Percentiles rank a stretch among this genome's conserved stretches.
Evolutionary conservation across 1,140 invertebrate species (phyloP).

Genomic region (Bombus turneri): DNA sequence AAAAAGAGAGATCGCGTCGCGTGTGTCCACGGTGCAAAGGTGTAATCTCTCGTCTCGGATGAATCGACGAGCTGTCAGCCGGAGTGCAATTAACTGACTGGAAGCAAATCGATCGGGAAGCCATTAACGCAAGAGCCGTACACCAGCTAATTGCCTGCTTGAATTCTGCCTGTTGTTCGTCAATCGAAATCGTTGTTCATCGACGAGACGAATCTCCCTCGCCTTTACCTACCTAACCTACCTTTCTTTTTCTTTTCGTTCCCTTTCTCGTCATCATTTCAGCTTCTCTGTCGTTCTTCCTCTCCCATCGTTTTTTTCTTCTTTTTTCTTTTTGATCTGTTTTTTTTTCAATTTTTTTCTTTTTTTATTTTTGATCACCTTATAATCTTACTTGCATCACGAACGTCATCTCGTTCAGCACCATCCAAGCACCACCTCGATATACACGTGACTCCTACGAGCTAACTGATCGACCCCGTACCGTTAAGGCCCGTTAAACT

Average conservation of each 20-base stretch:
- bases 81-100: slow-evolving; percentile 62
- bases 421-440: slow-evolving; percentile 66
- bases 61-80: slow-evolving; percentile 51
- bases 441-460: slow-evolving; percentile 56
- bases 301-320: neutral
- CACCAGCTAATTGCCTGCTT: slow-evolving; percentile 44
- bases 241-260: neutral
- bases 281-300: neutral
- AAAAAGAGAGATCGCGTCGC: slow-evolving; percentile 17
- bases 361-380: neutral
- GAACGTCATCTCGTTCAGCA: slow-evolving; percentile 59
- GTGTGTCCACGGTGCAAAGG: slow-evolving; percentile 35
- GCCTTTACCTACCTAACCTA: neutral
- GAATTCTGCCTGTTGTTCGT: slow-evolving; percentile 35
- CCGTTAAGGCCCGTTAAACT: slow-evolving; percentile 62
- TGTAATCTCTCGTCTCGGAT: slow-evolving; percentile 48
- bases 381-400: slow-evolving; percentile 26
- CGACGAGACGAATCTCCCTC: slow-evolving; percentile 41
- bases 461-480: slow-evolving; percentile 64
- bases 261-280: neutral
- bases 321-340: neutral
- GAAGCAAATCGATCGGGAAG: slow-evolving; percentile 67
- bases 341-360: neutral
- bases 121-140: slow-evolving; percentile 61
- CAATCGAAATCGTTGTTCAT: slow-evolving; percentile 46